Base-by-base conservation (phyloP, 1,140 invertebrate genomes). In the Panagrolaimus sp. region DNA sequence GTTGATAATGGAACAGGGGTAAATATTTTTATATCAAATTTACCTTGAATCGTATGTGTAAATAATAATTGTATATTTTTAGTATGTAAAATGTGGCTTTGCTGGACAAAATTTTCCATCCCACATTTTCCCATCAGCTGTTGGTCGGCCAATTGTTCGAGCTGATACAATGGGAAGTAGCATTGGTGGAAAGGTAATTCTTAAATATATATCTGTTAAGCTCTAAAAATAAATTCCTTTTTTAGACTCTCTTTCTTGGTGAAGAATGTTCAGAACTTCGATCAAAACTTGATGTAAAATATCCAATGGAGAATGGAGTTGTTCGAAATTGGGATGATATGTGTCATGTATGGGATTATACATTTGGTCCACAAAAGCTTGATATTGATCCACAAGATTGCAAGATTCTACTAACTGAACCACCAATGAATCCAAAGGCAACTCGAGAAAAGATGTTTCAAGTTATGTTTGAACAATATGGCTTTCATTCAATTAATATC, bases 61-160 rank as follows among this genome's bases (percentile, higher is more conserved):
- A n/a, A n/a, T n/a, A n/a, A n/a, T 44, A n/a, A 44, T 67, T 3
- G 67, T 76, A 43, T 38, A 1, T 43, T 78, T 82, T 69, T 85
- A 97, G 95, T 99, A 98, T 88, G 95, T 99, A 9, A 99, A 99
- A 87, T 98, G 95, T 86, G 96, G 96, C 76, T 98, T 95, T 89
- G 95, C 94, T 74, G 96, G 96, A 58, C 92, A 93, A 67, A 98
- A 99, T 87, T 99, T 99, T 85, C 96, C 96, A 70, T 91, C 92
- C 58, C 90, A 94, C 83, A 97, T 98, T 83, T 99, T 99, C 85
- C 96, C 96, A 46, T 98, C 95, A 2, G 90, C 98, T 88, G 94
- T 99, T 63, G 96, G 96, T 68, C 87, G 96, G 82, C 96, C 96
- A 9, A 96, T 98, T 75, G 94, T 99, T 75, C 87, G 95, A 85